Percentiles rank a stretch among this genome's conserved stretches.
Evolutionary conservation across 2,888 invertebrate genomes (phyloP).

Genomic region (Sesia apiformis): DNA sequence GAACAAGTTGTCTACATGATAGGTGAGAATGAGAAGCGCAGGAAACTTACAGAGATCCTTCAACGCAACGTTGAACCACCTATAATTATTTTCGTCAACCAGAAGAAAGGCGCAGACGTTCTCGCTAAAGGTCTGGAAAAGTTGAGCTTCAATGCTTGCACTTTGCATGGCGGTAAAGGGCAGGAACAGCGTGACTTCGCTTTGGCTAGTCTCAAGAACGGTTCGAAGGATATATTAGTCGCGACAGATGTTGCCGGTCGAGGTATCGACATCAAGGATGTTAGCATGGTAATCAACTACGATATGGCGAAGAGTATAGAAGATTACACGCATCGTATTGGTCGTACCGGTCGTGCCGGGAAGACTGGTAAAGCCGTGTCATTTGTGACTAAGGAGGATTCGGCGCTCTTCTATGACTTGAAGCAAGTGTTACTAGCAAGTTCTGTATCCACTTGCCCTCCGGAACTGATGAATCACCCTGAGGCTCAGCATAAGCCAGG

Average conservation of each 20-base stretch:
- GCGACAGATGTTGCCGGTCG: conserved; percentile 99
- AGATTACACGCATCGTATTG: conserved; percentile 98
- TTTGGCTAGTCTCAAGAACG: conserved; percentile 94
- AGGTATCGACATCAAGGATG: conserved; percentile 99
- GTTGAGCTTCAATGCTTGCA: conserved; percentile 96
- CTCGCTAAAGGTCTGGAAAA: conserved; percentile 97
- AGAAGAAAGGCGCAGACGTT: conserved; percentile 99
- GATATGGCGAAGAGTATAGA: conserved; percentile 99
- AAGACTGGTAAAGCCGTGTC: conserved; percentile 97
- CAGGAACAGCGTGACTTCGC: conserved; percentile 99
- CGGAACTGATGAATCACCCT: conserved; percentile 97
- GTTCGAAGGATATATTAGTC: conserved; percentile 97
- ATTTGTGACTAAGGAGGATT: conserved; percentile 98
- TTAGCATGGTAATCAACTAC: conserved; percentile 98
- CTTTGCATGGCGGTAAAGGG: conserved; percentile 99
- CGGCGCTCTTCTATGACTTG: conserved; percentile 94
- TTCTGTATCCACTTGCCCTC: conserved; percentile 95
- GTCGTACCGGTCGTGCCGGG: conserved; percentile 98
- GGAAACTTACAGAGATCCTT: conserved; percentile 95
- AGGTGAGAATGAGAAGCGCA: conserved; percentile 95
- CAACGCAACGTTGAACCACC: conserved; percentile 94
- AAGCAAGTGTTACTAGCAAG: conserved; percentile 92
- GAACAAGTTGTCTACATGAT: conserved; percentile 98
- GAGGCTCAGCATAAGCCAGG: conserved; percentile 99
- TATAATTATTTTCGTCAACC: conserved; percentile 99